A percentile compares a stretch with the other conserved stretches of the same genome.
phyloP scores from a whole-genome alignment of 1,140 invertebrate species.

The Anastatus disparis region DNA sequence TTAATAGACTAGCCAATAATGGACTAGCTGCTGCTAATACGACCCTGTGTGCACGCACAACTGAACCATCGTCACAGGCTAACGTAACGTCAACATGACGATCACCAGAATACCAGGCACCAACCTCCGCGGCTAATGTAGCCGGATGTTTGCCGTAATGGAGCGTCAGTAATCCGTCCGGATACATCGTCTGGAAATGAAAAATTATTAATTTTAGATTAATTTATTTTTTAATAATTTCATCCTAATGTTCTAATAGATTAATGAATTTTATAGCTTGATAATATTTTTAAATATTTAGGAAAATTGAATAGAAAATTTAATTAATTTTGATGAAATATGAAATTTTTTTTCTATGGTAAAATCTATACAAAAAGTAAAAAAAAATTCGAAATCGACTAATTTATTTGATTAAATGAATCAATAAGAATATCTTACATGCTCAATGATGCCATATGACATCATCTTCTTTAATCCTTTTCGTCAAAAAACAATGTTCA shows the following conservation, averaged over 20 bases:
- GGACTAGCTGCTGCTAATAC: conserved; percentile 86
- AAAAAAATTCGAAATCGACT: too few relatives aligned
- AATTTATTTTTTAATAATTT: too few relatives aligned
- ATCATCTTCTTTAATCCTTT: conserved; percentile 32
- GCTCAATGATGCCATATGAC: conserved; percentile 34
- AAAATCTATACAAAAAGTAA: too few relatives aligned
- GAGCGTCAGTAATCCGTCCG: conserved; percentile 79
- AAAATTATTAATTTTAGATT: too few relatives aligned
- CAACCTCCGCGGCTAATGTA: conserved; percentile 86
- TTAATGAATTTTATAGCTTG: too few relatives aligned
- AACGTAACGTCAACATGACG: conserved; percentile 84
- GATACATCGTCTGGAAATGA: conserved; percentile 66
- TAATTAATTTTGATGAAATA: too few relatives aligned
- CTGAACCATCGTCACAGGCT: conserved; percentile 81
- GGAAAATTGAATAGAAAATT: too few relatives aligned
- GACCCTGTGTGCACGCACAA: conserved; percentile 80
- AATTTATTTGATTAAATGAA: too few relatives aligned
- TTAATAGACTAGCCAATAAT: conserved; percentile 81
- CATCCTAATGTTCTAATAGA: too few relatives aligned
- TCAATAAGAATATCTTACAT: conserved; percentile 21
- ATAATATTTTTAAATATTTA: too few relatives aligned
- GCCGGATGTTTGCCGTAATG: conserved; percentile 91
- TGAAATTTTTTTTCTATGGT: too few relatives aligned
- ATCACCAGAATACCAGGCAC: conserved; percentile 83
- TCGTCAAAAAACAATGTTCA: conserved; percentile 11